Base-by-base conservation (phyloP, 1,140 invertebrate species). In the Hypothenemus hampei region DNA sequence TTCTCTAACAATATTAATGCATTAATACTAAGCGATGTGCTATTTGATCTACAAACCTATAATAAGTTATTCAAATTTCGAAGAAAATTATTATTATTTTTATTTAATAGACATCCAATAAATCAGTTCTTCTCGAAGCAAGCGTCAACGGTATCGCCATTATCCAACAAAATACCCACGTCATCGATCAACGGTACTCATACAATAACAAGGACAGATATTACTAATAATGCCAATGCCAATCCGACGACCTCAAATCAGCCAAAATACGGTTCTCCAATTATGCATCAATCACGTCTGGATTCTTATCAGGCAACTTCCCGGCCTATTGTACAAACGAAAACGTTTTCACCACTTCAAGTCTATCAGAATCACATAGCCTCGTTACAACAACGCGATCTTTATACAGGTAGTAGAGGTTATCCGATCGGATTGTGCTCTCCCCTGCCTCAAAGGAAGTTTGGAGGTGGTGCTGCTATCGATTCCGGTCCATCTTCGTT, bases 291-390 rank as follows among this genome's bases (percentile, higher is more conserved):
- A 13, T 63, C 61, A 8, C 55, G 61, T 16, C 36, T 60, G 18
- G 37, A 44, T 18, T 41, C 43, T 5, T 63, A 56, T 24, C 55
- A 59, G 31, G 31, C 37, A 15, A 31, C 29, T 20, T 18, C 44
- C 10, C 23, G 22, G 7, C 16, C 46, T 7, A 19, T 21, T 11
- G 11, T 6, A 7, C 21, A 5, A 8, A 52, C 22, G 26, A 50
- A 50, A n/a, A 59, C 50, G 20, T 65, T 57, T 52, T 64, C 62
- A 4, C 65, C 63, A 7, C 60, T 64, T 8, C 58, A 62, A 54
- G 47, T 52, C 24, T 60, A 65, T 47, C 59, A 66, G 24, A 63
- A 60, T 33, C 51, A 60, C 22, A 37, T 63, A 31, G 50, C 52
- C 11, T 24, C 57, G 26, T 16, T 57, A 37, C 46, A 44, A 16